phyloP scores from a whole-genome alignment of 1,140 invertebrate genomes.

The Drosophila micromelanica region DNA sequence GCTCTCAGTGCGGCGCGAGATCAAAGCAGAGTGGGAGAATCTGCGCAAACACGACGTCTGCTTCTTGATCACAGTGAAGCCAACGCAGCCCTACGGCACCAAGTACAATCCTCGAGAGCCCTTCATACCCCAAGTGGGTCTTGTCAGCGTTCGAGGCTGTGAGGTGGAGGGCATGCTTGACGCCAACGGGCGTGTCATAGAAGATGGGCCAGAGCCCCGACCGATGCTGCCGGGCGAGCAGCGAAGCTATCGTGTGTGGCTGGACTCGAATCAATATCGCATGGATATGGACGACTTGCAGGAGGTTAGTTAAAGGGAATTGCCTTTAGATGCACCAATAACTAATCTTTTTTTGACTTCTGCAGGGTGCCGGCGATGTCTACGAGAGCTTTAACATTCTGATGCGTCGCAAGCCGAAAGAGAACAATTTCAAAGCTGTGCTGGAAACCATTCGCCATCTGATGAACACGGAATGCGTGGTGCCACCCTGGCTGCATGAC shows the following conservation, averaged over 20 bases:
- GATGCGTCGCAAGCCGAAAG: constrained; percentile 98
- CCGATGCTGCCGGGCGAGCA: constrained; percentile 94
- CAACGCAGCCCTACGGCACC: constrained; percentile 91
- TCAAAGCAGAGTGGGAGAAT: constrained; percentile 98
- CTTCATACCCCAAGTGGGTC: constrained; percentile 95
- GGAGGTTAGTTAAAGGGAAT: constrained; percentile 46
- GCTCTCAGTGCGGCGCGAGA: constrained; percentile 94
- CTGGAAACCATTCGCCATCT: constrained; percentile 98
- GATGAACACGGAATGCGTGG: constrained; percentile 99
- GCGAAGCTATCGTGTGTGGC: constrained; percentile 95
- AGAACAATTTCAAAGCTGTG: constrained; percentile 99
- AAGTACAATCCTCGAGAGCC: constrained; percentile 92
- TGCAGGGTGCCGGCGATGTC: constrained; percentile 88
- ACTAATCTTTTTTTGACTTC: background rate
- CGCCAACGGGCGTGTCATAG: constrained; percentile 96
- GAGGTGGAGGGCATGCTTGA: constrained; percentile 99
- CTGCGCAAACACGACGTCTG: constrained; percentile 99
- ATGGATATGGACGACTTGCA: constrained; percentile 92
- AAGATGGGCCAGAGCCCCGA: constrained; percentile 97
- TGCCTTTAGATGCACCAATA: background rate
- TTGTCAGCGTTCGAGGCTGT: constrained; percentile 97
- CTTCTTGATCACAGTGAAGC: constrained; percentile 96
- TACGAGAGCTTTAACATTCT: constrained; percentile 99
- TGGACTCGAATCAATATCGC: constrained; percentile 98
- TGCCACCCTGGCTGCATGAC: constrained; percentile 99